Evolutionary conservation across 2,797 vertebrate species (phyloP).

Genomic region (Amblyraja radiata): DNA sequence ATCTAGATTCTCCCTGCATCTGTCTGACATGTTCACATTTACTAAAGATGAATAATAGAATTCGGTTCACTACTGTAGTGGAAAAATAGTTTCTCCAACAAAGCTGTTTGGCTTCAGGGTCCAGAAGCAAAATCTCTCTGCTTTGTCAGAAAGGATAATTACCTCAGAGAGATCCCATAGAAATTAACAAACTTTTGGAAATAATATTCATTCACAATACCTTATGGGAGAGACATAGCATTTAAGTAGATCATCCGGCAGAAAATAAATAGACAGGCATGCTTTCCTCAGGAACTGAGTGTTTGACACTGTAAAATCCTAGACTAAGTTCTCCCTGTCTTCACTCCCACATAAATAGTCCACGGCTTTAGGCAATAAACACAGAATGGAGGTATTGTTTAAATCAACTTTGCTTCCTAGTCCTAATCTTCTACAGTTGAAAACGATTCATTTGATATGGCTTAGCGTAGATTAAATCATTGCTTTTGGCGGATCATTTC

Average conservation of each 20-base stretch:
- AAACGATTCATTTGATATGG: constrained; percentile 21
- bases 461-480: constrained; percentile 25
- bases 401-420: neutral
- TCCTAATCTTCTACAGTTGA: constrained; percentile 3
- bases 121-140: neutral
- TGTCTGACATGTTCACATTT: neutral
- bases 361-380: constrained; percentile 6
- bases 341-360: constrained; percentile 17
- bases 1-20: neutral
- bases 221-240: neutral
- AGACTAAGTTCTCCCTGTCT: neutral
- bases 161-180: neutral
- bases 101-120: neutral
- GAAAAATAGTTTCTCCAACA: neutral
- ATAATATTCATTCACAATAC: neutral
- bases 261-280: neutral
- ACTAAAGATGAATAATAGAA: neutral
- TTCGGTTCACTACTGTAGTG: neutral
- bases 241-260: neutral
- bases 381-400: constrained; percentile 18
- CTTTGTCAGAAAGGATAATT: neutral
- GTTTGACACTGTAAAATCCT: neutral
- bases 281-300: neutral
- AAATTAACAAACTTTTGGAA: neutral
- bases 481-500: constrained; percentile 24